Percentiles rank a stretch among this genome's conserved stretches.
phyloP scores from a whole-genome alignment of 2,888 invertebrate species.

The Athetis lepigone region DNA sequence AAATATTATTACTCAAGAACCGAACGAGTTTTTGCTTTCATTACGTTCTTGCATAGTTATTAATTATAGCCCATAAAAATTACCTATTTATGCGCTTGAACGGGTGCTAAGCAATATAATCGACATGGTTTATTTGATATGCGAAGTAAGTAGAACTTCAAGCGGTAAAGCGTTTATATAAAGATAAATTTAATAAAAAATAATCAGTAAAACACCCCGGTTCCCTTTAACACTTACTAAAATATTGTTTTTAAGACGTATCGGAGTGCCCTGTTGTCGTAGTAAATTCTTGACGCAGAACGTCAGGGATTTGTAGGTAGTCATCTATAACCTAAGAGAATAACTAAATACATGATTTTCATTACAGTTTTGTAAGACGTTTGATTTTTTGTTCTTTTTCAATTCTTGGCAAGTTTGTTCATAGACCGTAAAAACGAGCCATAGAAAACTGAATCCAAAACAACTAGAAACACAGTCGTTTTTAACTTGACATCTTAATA shows the following conservation, averaged over 20 bases:
- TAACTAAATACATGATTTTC: too few species aligned
- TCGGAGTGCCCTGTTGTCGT: too few species aligned
- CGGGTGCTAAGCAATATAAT: slow-evolving; percentile 52
- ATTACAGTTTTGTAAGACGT: too few species aligned
- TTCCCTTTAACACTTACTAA: too few species aligned
- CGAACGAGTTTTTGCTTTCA: slow-evolving; percentile 69
- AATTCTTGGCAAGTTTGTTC: neutral
- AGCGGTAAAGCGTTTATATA: slow-evolving; percentile 28
- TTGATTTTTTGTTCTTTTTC: neutral
- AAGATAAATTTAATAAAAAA: slow-evolving; percentile 14
- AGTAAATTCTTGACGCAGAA: too few species aligned
- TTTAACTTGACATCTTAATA: too few species aligned
- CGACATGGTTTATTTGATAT: slow-evolving; percentile 47
- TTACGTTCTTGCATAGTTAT: slow-evolving; percentile 65
- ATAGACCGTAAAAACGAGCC: neutral
- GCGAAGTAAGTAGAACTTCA: slow-evolving; percentile 25
- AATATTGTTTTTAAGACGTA: too few species aligned
- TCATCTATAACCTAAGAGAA: too few species aligned
- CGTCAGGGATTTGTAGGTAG: too few species aligned
- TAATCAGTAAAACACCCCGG: too few species aligned
- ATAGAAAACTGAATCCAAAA: too few species aligned
- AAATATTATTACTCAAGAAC: slow-evolving; percentile 61
- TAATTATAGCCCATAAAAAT: slow-evolving; percentile 70
- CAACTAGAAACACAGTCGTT: neutral
- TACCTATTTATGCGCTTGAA: slow-evolving; percentile 66